Conservation (phyloP, 2,888 invertebrate species). For the Odontothrips loti region DNA sequence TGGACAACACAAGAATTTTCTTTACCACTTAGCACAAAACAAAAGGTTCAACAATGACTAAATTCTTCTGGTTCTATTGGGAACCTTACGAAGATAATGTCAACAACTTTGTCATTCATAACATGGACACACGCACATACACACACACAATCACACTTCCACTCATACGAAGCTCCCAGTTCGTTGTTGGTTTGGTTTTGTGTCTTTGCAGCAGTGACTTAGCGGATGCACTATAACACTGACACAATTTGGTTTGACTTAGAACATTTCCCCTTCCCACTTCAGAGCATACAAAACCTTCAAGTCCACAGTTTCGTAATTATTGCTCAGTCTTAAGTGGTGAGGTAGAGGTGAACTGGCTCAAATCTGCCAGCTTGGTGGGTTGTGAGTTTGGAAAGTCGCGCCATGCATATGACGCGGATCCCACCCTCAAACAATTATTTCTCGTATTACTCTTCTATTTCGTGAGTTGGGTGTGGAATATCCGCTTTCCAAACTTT, state of each 20-base stretch:
- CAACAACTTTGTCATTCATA: conserved; percentile 17
- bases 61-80: not conserved
- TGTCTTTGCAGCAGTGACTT: not conserved
- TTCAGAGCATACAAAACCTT: not conserved
- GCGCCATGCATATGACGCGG: not conserved
- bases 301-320: not conserved
- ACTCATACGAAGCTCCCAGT: not conserved
- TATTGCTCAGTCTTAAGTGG: not conserved
- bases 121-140: not conserved
- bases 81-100: not conserved
- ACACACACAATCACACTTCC: not conserved
- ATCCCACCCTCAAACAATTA: conserved; percentile 70
- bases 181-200: conserved; percentile 17
- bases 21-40: not conserved
- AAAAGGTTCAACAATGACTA: conserved; percentile 16
- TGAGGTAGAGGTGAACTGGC: conserved; percentile 5
- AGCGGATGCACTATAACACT: not conserved
- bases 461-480: conserved; percentile 91
- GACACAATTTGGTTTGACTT: conserved; percentile 19
- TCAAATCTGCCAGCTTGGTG: conserved; percentile 4
- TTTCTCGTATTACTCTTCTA: conserved; percentile 87
- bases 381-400: conserved; percentile 17
- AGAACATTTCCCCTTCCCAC: conserved; percentile 5
- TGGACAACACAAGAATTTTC: not conserved
- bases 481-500: conserved; percentile 88